Evolutionary conservation across 2,888 invertebrate genomes (phyloP), one percentile per base, ranked within the genome.

Genomic region (Drosophila meridionalis): DNA sequence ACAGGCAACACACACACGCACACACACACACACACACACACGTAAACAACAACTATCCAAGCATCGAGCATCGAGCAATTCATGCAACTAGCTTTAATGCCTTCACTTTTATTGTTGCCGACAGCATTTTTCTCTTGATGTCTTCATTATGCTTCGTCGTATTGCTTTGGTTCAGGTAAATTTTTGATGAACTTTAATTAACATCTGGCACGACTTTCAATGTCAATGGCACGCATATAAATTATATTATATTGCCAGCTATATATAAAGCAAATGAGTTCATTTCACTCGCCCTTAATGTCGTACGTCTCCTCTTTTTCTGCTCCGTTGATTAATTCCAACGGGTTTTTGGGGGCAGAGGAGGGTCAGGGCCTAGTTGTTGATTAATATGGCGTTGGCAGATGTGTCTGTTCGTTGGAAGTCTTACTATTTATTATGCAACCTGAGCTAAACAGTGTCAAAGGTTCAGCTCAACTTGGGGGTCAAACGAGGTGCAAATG

Each of bases 131-230:
- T 66, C 34, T 69, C 59, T 58, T 80, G 72, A 82, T 82, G 83
- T 73, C 85, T 84, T 89, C 70, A 83, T 88, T 83, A 63, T 60
- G 42, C 28, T 20, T 20, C 20, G 20, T 20, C 20, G 40, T 0
- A 26, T n/a, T 60, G 48, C 36, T 42, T 55, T 60, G 36, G 38
- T 40, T 50, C 50, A 77, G 78, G 67, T 78, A 77, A 11, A 77
- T 66, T 75, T 61, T 69, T 76, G 78, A 69, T 88, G 74, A 83
- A 78, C 87, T 80, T 80, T 90, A 89, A 90, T 87, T 87, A 87
- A 77, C 90, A 89, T 84, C 76, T 77, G 73, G 60, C 89, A 67
- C 78, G 71, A 73, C 89, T 84, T 80, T 90, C 87, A 87, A 89
- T 87, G 87, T 90, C 87, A 87, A 83, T 90, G 77, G 43, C 66